These are phyloP conservation scores for Tetheella fluctuosa DNA, from an alignment of 2,888 invertebrate genomes.

Conservation along the genomic window DNA sequence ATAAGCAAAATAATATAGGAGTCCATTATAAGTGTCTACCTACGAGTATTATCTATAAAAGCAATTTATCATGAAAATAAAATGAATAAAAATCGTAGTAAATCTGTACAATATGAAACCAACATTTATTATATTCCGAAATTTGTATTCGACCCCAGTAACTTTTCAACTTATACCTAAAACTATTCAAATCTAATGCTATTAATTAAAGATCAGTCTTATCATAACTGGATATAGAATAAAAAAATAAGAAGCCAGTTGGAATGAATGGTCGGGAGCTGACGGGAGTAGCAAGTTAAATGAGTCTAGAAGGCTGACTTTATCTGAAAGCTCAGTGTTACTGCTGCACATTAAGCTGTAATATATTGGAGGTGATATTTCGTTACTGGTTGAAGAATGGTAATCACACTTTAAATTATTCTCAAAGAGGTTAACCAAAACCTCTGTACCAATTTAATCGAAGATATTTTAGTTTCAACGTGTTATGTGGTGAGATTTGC, in stretches of 20 bases:
- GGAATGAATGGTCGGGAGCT: constrained; percentile 44
- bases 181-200: neutral
- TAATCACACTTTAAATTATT: too few species aligned
- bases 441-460: too few species aligned
- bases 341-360: constrained; percentile 22
- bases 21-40: too few species aligned
- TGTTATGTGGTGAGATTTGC: too few species aligned
- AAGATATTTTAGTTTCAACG: too few species aligned
- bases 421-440: too few species aligned
- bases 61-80: too few species aligned
- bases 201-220: constrained; percentile 20
- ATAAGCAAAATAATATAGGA: too few species aligned
- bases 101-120: too few species aligned
- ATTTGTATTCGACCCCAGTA: neutral
- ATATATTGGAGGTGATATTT: neutral
- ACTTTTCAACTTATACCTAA: neutral
- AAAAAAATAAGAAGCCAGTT: constrained; percentile 38
- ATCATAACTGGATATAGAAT: constrained; percentile 33
- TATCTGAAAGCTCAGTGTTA: constrained; percentile 51
- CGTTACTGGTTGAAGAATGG: constrained; percentile 16
- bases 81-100: too few species aligned
- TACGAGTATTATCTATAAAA: too few species aligned
- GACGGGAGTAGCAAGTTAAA: constrained; percentile 54
- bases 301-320: constrained; percentile 60
- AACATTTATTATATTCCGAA: neutral